Evolutionary conservation across 1,140 invertebrate species (phyloP).

Genomic region (Teleogryllus occipitalis): DNA sequence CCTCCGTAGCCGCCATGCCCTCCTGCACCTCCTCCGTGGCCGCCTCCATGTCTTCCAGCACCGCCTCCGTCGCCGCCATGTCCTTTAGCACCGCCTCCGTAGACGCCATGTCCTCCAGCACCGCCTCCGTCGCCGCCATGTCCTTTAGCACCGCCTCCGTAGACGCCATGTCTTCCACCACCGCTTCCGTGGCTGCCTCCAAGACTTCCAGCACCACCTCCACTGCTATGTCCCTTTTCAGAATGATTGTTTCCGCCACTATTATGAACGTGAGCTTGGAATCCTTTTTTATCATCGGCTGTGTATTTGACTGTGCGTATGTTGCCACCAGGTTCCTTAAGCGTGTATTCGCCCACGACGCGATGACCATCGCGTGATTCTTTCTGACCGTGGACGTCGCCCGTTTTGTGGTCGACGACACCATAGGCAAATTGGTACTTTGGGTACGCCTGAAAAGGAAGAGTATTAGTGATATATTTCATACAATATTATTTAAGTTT

Average conservation of each 20-base stretch:
- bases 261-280: slow-evolving; percentile 17
- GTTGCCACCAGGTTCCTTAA: slow-evolving; percentile 44
- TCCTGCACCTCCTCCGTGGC: too few relatives aligned
- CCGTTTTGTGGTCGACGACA: slow-evolving; percentile 24
- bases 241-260: slow-evolving; percentile 12
- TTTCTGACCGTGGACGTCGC: slow-evolving; percentile 25
- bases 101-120: too few relatives aligned
- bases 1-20: too few relatives aligned
- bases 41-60: too few relatives aligned
- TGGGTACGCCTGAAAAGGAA: slow-evolving; percentile 16
- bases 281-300: slow-evolving; percentile 31
- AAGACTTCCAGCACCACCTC: neutral
- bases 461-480: neutral
- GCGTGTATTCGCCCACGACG: slow-evolving; percentile 29
- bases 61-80: too few relatives aligned
- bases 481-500: too few relatives aligned
- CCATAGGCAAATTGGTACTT: slow-evolving; percentile 26
- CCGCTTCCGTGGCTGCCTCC: too few relatives aligned
- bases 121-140: too few relatives aligned
- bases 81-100: too few relatives aligned
- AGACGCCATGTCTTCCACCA: too few relatives aligned
- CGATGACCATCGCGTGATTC: slow-evolving; percentile 20
- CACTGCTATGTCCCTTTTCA: neutral
- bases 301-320: slow-evolving; percentile 36
- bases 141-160: too few relatives aligned